Conservation (phyloP, 2,888 invertebrate genomes). For the Eupeodes luniger region DNA sequence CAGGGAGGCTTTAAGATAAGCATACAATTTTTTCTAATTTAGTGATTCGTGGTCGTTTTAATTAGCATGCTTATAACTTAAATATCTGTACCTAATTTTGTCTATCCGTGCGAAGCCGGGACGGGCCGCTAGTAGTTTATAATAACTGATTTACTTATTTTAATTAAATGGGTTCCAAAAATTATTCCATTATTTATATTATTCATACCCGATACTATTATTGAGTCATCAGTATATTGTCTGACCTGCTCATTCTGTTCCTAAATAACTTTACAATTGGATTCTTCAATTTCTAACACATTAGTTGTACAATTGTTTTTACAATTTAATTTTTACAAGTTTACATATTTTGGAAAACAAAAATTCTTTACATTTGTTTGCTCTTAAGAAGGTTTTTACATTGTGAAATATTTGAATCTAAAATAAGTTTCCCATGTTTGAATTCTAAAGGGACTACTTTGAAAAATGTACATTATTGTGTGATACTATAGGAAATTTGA, state of each 20-base stretch:
- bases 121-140: too few relatives aligned
- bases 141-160: constrained; percentile 13
- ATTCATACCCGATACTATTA: constrained; percentile 4
- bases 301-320: constrained; percentile 1
- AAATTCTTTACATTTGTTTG: background rate
- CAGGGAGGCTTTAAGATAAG: too few relatives aligned
- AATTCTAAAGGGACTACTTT: constrained; percentile 23
- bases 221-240: too few relatives aligned
- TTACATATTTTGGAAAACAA: constrained; percentile 19
- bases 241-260: background rate
- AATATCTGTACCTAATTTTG: too few relatives aligned
- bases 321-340: constrained; percentile 6
- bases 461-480: constrained; percentile 20
- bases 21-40: too few relatives aligned
- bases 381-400: constrained; percentile 9
- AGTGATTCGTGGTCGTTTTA: too few relatives aligned
- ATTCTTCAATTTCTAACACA: constrained; percentile 14
- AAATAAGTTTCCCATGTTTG: constrained; percentile 4
- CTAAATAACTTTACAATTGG: background rate
- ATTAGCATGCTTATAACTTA: too few relatives aligned
- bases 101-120: too few relatives aligned
- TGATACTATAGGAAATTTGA: constrained; percentile 9
- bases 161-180: constrained; percentile 18
- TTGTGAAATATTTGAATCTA: constrained; percentile 20
- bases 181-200: constrained; percentile 10